Conservation (phyloP, 2,888 invertebrate genomes). For the Nemotelus pantherinus region DNA sequence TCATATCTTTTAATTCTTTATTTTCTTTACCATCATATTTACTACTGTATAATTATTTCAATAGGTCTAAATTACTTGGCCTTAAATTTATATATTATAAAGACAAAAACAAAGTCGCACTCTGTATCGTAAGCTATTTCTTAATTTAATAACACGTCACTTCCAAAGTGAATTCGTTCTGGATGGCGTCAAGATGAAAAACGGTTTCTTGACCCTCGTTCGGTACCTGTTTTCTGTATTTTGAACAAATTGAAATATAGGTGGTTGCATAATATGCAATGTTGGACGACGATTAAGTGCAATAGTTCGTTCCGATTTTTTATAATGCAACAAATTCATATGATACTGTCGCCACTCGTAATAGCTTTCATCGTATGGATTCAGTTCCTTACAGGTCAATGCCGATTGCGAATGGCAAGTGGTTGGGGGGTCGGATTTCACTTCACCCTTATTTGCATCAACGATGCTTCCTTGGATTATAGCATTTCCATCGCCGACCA, state of each 20-base stretch:
- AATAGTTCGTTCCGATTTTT: conserved; percentile 53
- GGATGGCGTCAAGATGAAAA: conserved; percentile 28
- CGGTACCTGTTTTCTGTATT: conserved; percentile 18
- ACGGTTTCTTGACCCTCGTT: conserved; percentile 18
- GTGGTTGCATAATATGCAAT: conserved; percentile 10
- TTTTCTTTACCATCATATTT: too few species aligned
- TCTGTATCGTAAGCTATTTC: too few species aligned
- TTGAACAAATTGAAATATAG: conserved; percentile 20
- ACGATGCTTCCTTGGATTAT: too few species aligned
- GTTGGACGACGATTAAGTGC: conserved; percentile 52
- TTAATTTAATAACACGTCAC: neutral
- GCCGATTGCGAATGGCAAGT: neutral
- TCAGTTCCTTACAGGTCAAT: conserved; percentile 24
- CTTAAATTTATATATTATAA: too few species aligned
- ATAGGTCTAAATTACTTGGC: too few species aligned
- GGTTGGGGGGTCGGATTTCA: conserved; percentile 9
- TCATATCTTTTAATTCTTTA: too few species aligned
- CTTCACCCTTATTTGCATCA: neutral
- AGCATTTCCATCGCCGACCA: conserved; percentile 1
- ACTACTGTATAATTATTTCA: too few species aligned
- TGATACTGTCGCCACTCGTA: conserved; percentile 52
- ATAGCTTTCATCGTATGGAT: conserved; percentile 53
- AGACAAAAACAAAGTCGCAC: too few species aligned
- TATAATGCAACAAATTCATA: conserved; percentile 54
- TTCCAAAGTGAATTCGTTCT: conserved; percentile 1